Evolutionary conservation across 1,140 invertebrate species (phyloP), one percentile per base, ranked within the genome.

Genomic region (Ruditapes philippinarum): DNA sequence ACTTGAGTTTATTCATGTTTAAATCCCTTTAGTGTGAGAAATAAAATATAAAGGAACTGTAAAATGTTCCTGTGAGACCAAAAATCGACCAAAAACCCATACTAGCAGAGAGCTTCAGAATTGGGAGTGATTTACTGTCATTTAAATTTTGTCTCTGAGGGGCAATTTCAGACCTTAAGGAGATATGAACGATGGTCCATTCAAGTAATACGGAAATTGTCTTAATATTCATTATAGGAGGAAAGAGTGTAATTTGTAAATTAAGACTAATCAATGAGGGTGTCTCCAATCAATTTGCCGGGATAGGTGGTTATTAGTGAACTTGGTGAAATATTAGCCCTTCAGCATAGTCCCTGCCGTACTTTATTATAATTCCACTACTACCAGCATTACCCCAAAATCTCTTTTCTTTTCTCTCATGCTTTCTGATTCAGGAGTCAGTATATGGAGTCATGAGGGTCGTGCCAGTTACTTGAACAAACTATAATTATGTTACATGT

Each of bases 201-300:
- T 65, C 14, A 17, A 54, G 12, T 38, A 62, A 88, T 49, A 33
- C 51, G 85, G 76, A 60, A 68, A 80, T 68, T 80, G 74, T 79
- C 76, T 80, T 80, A 79, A 76, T 45, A 70, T 51, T 68, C 74
- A 88, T 88, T 68, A 42, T 70, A 88, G 65, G 22, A 80, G 19
- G 42, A 65, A n/a, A 70, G 74, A 19, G 33, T 88, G 85, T 88
- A 80, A 88, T 88, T 88, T 88, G 85, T 78, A 79, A 88, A 88
- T 80, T 79, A 78, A 80, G 60, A 68, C 85, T 49, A 79, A 79
- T 88, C 73, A 70, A 40, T 40, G 49, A n/a, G 22, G 38, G 25
- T 42, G 22, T 51, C 28, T 70, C 22, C 5, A 36, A 38, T 70
- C 62, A 28, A 68, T 83, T 51, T 28, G 22, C 11, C 22, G 49